Conservation (phyloP, 2,113 vertebrate species). For the Hippoglossus stenolepis region DNA sequence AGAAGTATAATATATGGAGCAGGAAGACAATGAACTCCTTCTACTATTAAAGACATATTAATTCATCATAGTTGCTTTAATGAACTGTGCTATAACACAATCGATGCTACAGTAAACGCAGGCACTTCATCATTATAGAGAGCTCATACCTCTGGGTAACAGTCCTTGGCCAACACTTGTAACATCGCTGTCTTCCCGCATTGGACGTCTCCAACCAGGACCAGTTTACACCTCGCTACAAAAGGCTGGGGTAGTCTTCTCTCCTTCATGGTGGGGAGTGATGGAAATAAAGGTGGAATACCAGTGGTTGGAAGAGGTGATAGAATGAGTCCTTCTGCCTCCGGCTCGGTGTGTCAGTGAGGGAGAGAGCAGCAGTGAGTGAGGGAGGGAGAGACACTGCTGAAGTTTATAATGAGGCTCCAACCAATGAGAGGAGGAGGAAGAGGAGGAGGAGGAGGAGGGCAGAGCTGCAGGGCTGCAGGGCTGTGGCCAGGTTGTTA, state of each 20-base stretch:
- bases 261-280: conserved; percentile 88
- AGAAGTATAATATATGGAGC: too few relatives aligned
- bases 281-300: background rate
- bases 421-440: conserved; percentile 73
- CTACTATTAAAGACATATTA: too few relatives aligned
- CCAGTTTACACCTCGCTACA: conserved; percentile 91
- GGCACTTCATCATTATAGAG: too few relatives aligned
- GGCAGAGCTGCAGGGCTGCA: conserved; percentile 33
- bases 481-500: background rate
- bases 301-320: background rate
- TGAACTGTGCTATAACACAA: background rate
- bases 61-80: too few relatives aligned
- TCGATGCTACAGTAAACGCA: background rate
- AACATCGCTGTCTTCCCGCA: conserved; percentile 98
- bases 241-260: conserved; percentile 86
- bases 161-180: conserved; percentile 95
- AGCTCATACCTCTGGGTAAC: conserved; percentile 92
- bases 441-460: conserved; percentile 16
- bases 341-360: background rate
- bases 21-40: background rate
- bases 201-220: conserved; percentile 95
- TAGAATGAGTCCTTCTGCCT: background rate
- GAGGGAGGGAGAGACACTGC: conserved; percentile 45
- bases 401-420: conserved; percentile 77
- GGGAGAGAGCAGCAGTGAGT: background rate